Conservation (phyloP, 2,113 vertebrate genomes). For the Entomyzon cyanotis region DNA sequence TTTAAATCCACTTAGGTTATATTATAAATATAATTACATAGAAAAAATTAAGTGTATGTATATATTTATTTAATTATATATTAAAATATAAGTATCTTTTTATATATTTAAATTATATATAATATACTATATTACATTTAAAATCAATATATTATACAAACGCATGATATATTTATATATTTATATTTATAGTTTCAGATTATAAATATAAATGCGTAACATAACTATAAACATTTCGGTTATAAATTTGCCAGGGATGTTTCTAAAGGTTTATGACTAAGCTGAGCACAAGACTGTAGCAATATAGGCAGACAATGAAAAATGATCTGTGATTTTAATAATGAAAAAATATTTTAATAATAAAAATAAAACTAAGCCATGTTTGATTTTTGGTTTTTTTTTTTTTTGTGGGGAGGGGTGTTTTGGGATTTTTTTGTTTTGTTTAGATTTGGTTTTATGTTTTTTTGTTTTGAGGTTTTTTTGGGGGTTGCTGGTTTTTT, state of each 20-base stretch:
- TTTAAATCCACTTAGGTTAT: background rate
- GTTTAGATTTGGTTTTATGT: background rate
- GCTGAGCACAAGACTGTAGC: background rate
- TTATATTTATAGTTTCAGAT: too few species aligned
- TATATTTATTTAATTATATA: background rate
- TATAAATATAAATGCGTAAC: background rate
- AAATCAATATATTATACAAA: too few species aligned
- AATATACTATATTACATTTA: too few species aligned
- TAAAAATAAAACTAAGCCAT: too few species aligned
- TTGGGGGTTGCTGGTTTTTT: too few species aligned
- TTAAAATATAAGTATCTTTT: background rate
- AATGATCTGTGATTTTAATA: background rate
- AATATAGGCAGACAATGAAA: background rate
- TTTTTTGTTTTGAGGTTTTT: background rate
- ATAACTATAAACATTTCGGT: background rate
- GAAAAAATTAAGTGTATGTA: background rate
- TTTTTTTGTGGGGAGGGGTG: fast-evolving
- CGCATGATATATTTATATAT: too few species aligned
- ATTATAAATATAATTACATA: background rate
- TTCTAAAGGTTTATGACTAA: background rate
- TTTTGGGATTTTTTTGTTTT: background rate
- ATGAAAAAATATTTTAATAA: too few species aligned
- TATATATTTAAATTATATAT: background rate
- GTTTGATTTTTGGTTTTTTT: background rate
- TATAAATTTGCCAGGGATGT: background rate